A percentile compares a stretch with the other conserved stretches of the same genome.
Evolutionary conservation across 2,797 vertebrate genomes (phyloP).

Genomic region (Sebastes cheni): DNA sequence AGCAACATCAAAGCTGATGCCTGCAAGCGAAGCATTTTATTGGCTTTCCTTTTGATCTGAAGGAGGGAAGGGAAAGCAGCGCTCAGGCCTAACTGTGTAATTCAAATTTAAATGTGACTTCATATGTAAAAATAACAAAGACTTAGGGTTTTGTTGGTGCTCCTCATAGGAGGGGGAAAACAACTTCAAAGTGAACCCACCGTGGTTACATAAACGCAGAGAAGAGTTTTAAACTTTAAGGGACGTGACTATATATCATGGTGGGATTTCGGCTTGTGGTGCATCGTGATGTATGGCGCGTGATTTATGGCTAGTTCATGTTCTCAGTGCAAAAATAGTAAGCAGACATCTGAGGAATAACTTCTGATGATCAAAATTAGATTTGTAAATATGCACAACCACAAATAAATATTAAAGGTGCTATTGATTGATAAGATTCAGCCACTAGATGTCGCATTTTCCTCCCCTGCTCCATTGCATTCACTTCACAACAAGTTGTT

Average conservation of each 20-base stretch:
- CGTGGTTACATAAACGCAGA: slow-evolving; percentile 2
- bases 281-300: not conserved
- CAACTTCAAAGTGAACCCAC: slow-evolving; percentile 60
- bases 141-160: slow-evolving; percentile 51
- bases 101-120: slow-evolving; percentile 76
- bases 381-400: too few species aligned
- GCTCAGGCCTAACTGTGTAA: slow-evolving; percentile 70
- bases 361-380: not conserved
- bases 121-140: slow-evolving; percentile 69
- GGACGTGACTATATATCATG: not conserved
- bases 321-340: not conserved
- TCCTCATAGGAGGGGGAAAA: slow-evolving; percentile 33
- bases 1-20: slow-evolving; percentile 82
- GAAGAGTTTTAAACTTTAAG: slow-evolving; percentile 12
- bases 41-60: slow-evolving; percentile 85
- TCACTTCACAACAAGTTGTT: too few species aligned
- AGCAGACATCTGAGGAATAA: not conserved
- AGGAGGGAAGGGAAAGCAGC: slow-evolving; percentile 56
- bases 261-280: not conserved
- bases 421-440: too few species aligned
- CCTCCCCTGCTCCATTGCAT: too few species aligned
- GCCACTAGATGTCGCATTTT: too few species aligned
- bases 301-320: not conserved
- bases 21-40: slow-evolving; percentile 77
- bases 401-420: too few species aligned